Conservation (phyloP, 2,797 vertebrate genomes). For the Gallirallus australis region DNA sequence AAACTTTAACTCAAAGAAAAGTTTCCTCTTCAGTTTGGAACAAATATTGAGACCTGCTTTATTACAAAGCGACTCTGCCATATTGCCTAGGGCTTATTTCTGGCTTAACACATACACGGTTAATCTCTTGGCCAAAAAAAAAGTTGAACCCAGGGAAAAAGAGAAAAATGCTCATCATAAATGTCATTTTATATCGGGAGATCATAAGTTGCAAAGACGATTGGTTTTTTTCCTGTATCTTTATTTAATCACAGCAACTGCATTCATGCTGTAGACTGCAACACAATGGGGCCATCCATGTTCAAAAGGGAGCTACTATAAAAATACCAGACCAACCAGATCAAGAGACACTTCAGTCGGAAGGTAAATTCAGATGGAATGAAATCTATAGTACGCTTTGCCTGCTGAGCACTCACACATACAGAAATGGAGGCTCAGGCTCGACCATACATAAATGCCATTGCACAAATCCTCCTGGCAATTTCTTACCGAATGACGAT, state of each 20-base stretch:
- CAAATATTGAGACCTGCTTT: slow-evolving; percentile 65
- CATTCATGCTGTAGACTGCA: neutral
- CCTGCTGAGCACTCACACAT: neutral
- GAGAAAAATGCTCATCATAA: neutral
- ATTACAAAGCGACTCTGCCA: slow-evolving; percentile 44
- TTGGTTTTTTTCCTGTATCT: neutral
- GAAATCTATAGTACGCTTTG: neutral
- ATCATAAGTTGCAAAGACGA: slow-evolving; percentile 9
- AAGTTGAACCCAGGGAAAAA: neutral
- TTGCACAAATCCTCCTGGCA: neutral
- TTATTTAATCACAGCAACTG: slow-evolving; percentile 38
- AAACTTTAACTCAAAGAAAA: slow-evolving; percentile 67
- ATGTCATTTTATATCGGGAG: neutral
- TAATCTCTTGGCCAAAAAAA: slow-evolving; percentile 3
- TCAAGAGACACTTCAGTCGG: slow-evolving; percentile 9
- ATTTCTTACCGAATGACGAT: neutral
- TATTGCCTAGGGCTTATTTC: slow-evolving; percentile 35
- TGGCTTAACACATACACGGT: slow-evolving; percentile 12
- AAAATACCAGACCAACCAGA: slow-evolving; percentile 26
- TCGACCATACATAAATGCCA: neutral
- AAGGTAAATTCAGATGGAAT: slow-evolving; percentile 37
- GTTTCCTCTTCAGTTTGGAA: slow-evolving; percentile 54
- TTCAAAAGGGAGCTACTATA: slow-evolving; percentile 12
- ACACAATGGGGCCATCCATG: neutral
- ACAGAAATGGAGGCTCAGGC: neutral